Evolutionary conservation across 2,113 vertebrate species (phyloP).

Genomic region (Brienomyrus brachyistius): DNA sequence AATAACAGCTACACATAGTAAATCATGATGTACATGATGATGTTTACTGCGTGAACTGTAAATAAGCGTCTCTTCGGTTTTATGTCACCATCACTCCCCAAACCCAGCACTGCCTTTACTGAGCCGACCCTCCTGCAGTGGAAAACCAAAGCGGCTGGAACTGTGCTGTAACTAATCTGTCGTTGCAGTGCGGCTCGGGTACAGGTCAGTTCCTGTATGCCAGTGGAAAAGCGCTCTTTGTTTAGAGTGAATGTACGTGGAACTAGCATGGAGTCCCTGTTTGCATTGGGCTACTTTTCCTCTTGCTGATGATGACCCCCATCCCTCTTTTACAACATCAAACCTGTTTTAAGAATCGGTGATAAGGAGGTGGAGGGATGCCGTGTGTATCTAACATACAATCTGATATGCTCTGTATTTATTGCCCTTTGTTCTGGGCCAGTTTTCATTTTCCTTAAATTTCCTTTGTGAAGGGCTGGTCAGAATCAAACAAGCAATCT

Average conservation of each 20-base stretch:
- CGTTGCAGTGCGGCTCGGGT: neutral
- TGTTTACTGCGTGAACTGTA: neutral
- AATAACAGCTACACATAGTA: neutral
- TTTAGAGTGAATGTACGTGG: neutral
- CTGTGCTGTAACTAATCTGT: neutral
- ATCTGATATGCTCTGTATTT: neutral
- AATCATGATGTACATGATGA: neutral
- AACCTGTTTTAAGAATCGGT: neutral
- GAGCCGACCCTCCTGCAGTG: neutral
- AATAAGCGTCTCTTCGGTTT: neutral
- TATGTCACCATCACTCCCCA: neutral
- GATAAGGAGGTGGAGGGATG: neutral
- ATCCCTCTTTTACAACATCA: neutral
- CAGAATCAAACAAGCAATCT: neutral
- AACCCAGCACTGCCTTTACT: neutral
- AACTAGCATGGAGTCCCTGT: neutral
- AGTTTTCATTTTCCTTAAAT: neutral
- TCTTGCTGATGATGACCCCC: neutral
- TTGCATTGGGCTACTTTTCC: neutral
- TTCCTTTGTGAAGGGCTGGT: neutral
- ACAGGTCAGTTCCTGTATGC: neutral
- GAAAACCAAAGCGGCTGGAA: neutral
- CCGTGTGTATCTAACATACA: neutral
- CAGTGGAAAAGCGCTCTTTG: neutral
- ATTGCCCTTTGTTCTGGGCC: neutral